Evolutionary conservation across 2,113 vertebrate genomes (phyloP), one percentile per base, ranked within the genome.

Genomic region (Cercopithecus mona): DNA sequence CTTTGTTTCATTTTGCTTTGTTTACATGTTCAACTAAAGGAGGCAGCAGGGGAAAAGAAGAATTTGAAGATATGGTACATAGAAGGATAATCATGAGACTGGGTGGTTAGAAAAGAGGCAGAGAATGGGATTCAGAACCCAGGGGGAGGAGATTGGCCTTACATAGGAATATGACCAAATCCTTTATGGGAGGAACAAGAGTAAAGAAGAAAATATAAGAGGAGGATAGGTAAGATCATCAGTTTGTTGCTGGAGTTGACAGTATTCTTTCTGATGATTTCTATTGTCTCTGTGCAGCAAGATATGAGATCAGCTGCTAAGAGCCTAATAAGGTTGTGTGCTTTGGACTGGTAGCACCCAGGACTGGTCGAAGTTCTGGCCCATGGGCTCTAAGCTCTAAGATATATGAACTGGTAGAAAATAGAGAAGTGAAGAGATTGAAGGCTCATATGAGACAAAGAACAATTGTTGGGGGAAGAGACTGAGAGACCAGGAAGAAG

Each of bases 1-100:
- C 57, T 85, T 30, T 68, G 18, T 22, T 90, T 94, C 45, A 57
- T 48, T 81, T 93, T 88, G 38, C 35, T 92, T 97, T 91, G 45
- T 92, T 87, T 81, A 52, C n/a, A 35, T 91, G 22, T 35, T 84
- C 16, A 76, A 55, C 43, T 75, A 84, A 87, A 94, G 64, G 30
- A 90, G 25, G 35, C n/a, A 70, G 7, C 10, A 84, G 94, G 55
- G 91, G 43, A 93, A 78, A 27, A 12, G 40, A 94, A 89, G 20
- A 87, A 75, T 88, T 35, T 76, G 48, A 94, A 81, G 22, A 76
- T 48, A 27, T 4, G 13, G 75, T 12, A 90, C 25, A 90, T 22
- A 59, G 30, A n/a, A 8, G 8, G 13, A 40, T 57, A 79, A 85
- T 66, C 23, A 86, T 45, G 40, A 92, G 52, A 72, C 40, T 38